Conservation (phyloP, 1,140 invertebrate species). For the Saccostrea echinata region DNA sequence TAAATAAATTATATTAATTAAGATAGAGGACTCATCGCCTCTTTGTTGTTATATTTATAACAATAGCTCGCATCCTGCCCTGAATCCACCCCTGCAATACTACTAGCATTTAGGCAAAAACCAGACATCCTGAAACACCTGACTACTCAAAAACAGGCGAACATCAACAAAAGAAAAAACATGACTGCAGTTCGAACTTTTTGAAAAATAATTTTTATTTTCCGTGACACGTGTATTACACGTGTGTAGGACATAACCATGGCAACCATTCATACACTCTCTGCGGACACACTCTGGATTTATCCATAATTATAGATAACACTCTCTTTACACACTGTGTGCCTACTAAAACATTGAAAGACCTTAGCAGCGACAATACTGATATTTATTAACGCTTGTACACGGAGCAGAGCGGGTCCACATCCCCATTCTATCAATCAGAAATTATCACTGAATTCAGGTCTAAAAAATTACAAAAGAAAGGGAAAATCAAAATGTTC, state of each 20-base stretch:
- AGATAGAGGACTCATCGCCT: too few relatives aligned
- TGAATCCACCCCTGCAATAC: too few relatives aligned
- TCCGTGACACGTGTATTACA: constrained; percentile 34
- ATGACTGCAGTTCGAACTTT: constrained; percentile 22
- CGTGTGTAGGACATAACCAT: constrained; percentile 32
- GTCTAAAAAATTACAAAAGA: too few relatives aligned
- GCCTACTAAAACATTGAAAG: constrained; percentile 29
- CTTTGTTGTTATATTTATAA: too few relatives aligned
- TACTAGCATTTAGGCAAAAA: too few relatives aligned
- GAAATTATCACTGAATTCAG: background rate
- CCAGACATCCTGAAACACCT: too few relatives aligned
- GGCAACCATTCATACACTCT: constrained; percentile 7
- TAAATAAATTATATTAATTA: too few relatives aligned
- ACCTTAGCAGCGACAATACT: constrained; percentile 27
- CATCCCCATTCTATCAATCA: background rate
- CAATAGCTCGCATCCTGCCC: too few relatives aligned
- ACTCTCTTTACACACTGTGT: constrained; percentile 10
- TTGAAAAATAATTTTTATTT: constrained; percentile 42
- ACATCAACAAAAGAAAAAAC: background rate
- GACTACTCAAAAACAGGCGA: background rate
- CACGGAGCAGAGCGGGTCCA: background rate
- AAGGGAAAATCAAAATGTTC: too few relatives aligned
- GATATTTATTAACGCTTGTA: background rate
- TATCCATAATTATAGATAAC: background rate
- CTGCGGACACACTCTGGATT: constrained; percentile 25